Evolutionary conservation across 2,113 vertebrate species (phyloP).

Genomic region (Aegotheles bennettii): DNA sequence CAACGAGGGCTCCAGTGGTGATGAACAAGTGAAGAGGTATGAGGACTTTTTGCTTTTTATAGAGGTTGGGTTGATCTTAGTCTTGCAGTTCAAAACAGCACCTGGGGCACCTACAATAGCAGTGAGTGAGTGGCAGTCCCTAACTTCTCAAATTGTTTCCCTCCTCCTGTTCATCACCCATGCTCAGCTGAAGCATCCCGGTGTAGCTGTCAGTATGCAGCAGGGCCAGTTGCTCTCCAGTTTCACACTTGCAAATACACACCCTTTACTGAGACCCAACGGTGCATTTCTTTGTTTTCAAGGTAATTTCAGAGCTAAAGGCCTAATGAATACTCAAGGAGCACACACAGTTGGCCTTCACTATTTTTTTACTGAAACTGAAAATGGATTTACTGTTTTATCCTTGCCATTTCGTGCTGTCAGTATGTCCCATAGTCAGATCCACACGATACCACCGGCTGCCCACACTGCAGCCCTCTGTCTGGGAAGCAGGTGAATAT

Average conservation of each 20-base stretch:
- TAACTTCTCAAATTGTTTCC: not conserved
- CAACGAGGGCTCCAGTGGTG: not conserved
- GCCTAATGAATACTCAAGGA: not conserved
- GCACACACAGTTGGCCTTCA: not conserved
- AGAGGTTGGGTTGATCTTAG: not conserved
- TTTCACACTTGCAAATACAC: not conserved
- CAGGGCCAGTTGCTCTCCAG: not conserved
- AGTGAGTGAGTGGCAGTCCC: not conserved
- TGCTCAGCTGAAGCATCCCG: not conserved
- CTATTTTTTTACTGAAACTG: not conserved
- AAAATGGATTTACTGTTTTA: not conserved
- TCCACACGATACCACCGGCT: not conserved
- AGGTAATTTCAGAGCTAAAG: not conserved
- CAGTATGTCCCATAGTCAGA: not conserved
- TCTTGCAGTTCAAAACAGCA: not conserved
- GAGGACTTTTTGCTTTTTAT: not conserved
- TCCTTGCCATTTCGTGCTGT: not conserved
- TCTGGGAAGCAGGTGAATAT: not conserved
- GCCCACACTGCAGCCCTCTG: not conserved
- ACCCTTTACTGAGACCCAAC: not conserved
- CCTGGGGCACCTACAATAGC: fast-evolving
- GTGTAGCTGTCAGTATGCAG: not conserved
- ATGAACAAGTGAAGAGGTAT: not conserved
- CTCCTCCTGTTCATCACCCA: not conserved
- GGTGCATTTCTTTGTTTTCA: not conserved